Conservation (phyloP, 2,797 vertebrate genomes). For the Acomys russatus region DNA sequence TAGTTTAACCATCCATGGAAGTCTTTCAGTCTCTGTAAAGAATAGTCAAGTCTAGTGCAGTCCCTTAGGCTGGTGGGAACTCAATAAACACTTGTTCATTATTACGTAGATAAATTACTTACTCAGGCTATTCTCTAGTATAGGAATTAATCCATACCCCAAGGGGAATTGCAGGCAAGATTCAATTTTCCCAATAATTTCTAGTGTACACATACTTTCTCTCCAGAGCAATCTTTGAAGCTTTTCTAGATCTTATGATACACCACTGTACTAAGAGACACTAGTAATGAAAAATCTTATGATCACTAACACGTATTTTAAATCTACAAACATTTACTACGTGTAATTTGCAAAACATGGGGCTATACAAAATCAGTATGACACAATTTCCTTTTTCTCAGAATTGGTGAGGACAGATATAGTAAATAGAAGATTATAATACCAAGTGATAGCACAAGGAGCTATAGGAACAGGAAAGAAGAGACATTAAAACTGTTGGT, state of each 20-base stretch:
- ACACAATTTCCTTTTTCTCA: background rate
- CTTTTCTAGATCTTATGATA: background rate
- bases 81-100: conserved; percentile 73
- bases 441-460: background rate
- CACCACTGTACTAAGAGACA: background rate
- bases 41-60: conserved; percentile 17
- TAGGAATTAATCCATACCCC: conserved; percentile 56
- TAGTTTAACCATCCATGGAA: conserved; percentile 33
- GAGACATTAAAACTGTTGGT: background rate
- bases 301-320: conserved; percentile 12
- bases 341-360: background rate
- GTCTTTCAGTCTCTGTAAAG: background rate
- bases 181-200: conserved; percentile 66
- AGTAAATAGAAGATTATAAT: background rate
- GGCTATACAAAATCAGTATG: conserved; percentile 36
- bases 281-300: background rate
- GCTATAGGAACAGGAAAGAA: background rate
- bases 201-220: conserved; percentile 65
- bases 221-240: background rate
- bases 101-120: conserved; percentile 75
- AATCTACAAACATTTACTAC: background rate
- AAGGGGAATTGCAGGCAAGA: conserved; percentile 10
- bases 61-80: background rate
- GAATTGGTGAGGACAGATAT: background rate
- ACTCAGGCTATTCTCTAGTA: conserved; percentile 16